Base-by-base conservation (phyloP, 2,113 vertebrate species). In the Pristiophorus japonicus region DNA sequence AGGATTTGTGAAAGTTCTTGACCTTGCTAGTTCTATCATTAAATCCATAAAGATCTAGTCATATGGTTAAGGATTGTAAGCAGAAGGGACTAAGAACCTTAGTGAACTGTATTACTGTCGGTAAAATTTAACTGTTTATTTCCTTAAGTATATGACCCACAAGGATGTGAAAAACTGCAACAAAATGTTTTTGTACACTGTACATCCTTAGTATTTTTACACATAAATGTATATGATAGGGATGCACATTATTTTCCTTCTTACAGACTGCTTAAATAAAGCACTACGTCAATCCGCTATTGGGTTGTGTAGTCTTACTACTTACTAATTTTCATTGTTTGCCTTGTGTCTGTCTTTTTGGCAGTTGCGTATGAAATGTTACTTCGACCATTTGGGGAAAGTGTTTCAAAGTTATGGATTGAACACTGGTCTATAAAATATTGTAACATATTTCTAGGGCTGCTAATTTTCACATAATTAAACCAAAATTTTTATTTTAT, bases 161-260 rank as follows among this genome's bases (percentile, higher is more conserved):
- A 96, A 97, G 97, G 98, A 98, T 98, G 98, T 98, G 98, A 98
- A 97, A 98, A 98, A 98, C 98, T 97, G 98, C 98, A 97, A 98
- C 98, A 98, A 98, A 97, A 98, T 98, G 98, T 97, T 99, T 99
- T 98, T 99, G 98, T 99, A 99, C 98, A 98, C 98, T 98, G 98
- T 98, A 98, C 98, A 98, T 99, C 98, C 98, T 99, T 98, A 98
- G 98, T 98, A 98, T 99, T 98, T 99, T 99, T 99, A 99, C 99
- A 99, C 98, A 96, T 98, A 96, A 97, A 98, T 97, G 97, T 98
- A 98, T 98, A 98, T 98, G 98, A 98, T 98, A 98, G 98, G 98
- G 98, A 98, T 98, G 98, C 98, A 98, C 98, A 98, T 98, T 98
- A 98, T 98, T 98, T 98, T 98, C 98, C 98, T 98, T 98, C 98